Percentiles rank a stretch among this genome's conserved stretches.
Evolutionary conservation across 2,797 vertebrate genomes (phyloP).

Genomic region (Microctenopoma stevenorrisi): DNA sequence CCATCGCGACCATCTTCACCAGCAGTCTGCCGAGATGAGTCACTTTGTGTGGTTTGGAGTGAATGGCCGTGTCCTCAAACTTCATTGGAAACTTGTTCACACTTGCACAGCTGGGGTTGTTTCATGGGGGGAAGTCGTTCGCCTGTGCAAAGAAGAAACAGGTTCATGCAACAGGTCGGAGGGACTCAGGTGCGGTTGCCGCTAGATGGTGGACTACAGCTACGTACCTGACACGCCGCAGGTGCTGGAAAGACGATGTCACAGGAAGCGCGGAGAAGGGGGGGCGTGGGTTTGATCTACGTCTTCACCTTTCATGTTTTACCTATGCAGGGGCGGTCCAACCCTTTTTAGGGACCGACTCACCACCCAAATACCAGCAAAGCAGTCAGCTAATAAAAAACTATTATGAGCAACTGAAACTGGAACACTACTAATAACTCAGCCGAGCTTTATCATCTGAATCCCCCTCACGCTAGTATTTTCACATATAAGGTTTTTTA

Average conservation of each 20-base stretch:
- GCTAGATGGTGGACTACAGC: slow-evolving; percentile 76
- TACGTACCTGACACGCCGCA: slow-evolving; percentile 33
- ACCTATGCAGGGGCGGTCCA: neutral
- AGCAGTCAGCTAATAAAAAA: no score
- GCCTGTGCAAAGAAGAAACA: neutral
- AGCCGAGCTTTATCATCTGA: no score
- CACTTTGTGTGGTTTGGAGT: slow-evolving; percentile 51
- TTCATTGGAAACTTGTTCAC: slow-evolving; percentile 17
- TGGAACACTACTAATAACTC: no score
- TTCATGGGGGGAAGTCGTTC: neutral
- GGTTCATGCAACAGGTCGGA: slow-evolving; percentile 65
- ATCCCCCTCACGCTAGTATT: no score
- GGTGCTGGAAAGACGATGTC: neutral
- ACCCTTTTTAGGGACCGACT: neutral
- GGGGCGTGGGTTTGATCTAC: neutral
- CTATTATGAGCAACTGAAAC: no score
- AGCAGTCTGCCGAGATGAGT: slow-evolving; percentile 61
- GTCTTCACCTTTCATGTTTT: neutral
- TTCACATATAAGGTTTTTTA: no score
- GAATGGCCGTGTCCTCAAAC: slow-evolving; percentile 38
- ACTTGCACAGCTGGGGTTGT: neutral
- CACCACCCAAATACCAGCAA: no score
- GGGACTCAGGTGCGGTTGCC: slow-evolving; percentile 24
- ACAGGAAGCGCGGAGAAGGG: neutral
- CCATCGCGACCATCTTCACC: slow-evolving; percentile 59